phyloP scores from a whole-genome alignment of 2,797 vertebrate species.

The Monodelphis domestica region DNA sequence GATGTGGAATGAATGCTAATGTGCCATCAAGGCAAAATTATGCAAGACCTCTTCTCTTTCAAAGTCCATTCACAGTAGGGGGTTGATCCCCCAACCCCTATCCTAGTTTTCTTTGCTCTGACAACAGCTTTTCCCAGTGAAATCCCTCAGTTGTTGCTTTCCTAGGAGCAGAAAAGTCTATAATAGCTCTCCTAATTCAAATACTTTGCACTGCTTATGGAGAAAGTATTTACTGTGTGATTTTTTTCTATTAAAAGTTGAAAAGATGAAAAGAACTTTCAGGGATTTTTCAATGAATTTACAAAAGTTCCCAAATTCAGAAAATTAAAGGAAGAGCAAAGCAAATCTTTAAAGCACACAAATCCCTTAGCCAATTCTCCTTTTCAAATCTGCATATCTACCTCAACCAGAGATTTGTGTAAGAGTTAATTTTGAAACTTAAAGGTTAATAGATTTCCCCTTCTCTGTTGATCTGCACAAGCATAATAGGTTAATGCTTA shows the following conservation, averaged over 20 bases:
- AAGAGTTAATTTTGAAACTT: neutral
- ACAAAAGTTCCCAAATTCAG: neutral
- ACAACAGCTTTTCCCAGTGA: slow-evolving; percentile 59
- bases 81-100: slow-evolving; percentile 19
- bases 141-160: slow-evolving; percentile 55
- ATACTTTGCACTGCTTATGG: neutral
- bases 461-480: neutral
- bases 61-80: slow-evolving; percentile 70
- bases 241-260: neutral
- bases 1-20: slow-evolving; percentile 75
- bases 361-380: neutral
- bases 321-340: neutral
- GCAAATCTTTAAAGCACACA: neutral
- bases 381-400: neutral
- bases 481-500: neutral
- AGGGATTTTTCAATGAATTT: neutral
- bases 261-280: neutral
- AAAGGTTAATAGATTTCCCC: neutral
- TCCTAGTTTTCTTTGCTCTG: slow-evolving; percentile 55
- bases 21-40: slow-evolving; percentile 76
- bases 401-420: neutral
- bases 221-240: neutral
- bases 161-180: slow-evolving; percentile 22
- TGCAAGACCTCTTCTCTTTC: slow-evolving; percentile 71
- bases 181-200: neutral